Evolutionary conservation across 2,888 invertebrate species (phyloP), one percentile per base, ranked within the genome.

Genomic region (Epistrophe grossulariae): DNA sequence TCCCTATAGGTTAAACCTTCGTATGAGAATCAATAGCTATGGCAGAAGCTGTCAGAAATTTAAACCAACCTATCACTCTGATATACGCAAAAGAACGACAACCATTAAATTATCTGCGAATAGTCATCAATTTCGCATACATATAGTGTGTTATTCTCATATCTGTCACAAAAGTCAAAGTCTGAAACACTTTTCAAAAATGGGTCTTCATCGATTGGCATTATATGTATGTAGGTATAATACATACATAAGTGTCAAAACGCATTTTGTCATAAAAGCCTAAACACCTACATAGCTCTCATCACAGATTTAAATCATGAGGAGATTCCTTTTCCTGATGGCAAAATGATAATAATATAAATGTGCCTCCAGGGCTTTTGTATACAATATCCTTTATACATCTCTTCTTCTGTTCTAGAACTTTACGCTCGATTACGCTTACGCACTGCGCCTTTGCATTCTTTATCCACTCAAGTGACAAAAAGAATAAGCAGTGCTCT

Each of bases 381-480:
- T 48, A 8, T 62, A 45, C 17, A 19, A 9, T 10, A 31, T 35
- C 50, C 40, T 24, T n/a, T 24, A 38, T 28, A 38, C 50, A 17
- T 7, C 45, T 24, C 24, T 24, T 31, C n/a, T 15, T 70, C 70
- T 52, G 50, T 52, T 59, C 9, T 40, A 59, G 40, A 68, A 73
- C 79, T 40, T 60, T 52, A 77, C 73, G 35, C 73, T 59, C 77
- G 62, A 64, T 70, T 73, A 60, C 45, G 66, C 48, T 70, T 73
- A 60, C 45, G 66, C 55, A 38, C 15, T 74, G 73, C 48, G 70
- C 70, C 70, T 81, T 71, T 81, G 48, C 73, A 57, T 64, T 79
- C 55, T 19, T 85, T 74, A 82, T 85, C 78, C 85, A 85, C 70
- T 82, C 64, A 64, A 62, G 70, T 74, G 60, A 50, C 68, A 31